A percentile compares a stretch with the other conserved stretches of the same genome.
Conservation (phyloP, 2,888 invertebrate genomes). For the Acleris literana region DNA sequence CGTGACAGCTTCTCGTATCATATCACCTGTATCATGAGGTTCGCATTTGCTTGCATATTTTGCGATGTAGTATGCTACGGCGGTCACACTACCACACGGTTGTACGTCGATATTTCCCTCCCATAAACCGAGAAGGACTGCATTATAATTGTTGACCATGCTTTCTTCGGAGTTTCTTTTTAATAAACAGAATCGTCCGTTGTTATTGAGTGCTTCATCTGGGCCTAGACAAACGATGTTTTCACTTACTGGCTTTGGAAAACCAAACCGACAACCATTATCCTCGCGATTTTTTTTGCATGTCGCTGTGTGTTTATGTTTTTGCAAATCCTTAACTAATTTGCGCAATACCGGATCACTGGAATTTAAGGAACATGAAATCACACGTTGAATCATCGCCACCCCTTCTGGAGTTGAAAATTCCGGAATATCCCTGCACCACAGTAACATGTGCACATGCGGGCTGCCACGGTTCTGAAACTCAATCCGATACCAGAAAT, state of each 20-base stretch:
- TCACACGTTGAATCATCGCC: slow-evolving; percentile 41
- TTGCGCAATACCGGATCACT: slow-evolving; percentile 18
- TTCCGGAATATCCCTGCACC: slow-evolving; percentile 42
- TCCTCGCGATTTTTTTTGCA: slow-evolving; percentile 22
- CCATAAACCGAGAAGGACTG: slow-evolving; percentile 39
- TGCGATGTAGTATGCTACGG: slow-evolving; percentile 34
- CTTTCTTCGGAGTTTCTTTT: slow-evolving; percentile 2
- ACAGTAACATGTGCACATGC: slow-evolving; percentile 52
- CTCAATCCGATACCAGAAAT: slow-evolving; percentile 51
- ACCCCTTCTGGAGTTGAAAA: slow-evolving; percentile 41
- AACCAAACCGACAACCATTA: slow-evolving; percentile 42
- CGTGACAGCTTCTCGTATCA: slow-evolving; percentile 41
- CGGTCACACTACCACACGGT: slow-evolving; percentile 45
- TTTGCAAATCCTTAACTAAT: slow-evolving; percentile 40
- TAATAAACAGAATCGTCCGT: slow-evolving; percentile 34
- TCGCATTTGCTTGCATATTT: slow-evolving; percentile 46
- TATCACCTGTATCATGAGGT: slow-evolving; percentile 46
- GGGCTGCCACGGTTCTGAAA: slow-evolving; percentile 54
- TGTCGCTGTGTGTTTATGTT: slow-evolving; percentile 43
- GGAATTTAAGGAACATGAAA: slow-evolving; percentile 44
- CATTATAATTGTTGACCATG: slow-evolving; percentile 39
- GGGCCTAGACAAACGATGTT: slow-evolving; percentile 44
- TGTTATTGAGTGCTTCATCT: slow-evolving; percentile 48
- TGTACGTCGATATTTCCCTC: slow-evolving; percentile 45
- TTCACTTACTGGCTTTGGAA: slow-evolving; percentile 42